Evolutionary conservation across 2,113 vertebrate species (phyloP).

Genomic region (Sialia sialis): DNA sequence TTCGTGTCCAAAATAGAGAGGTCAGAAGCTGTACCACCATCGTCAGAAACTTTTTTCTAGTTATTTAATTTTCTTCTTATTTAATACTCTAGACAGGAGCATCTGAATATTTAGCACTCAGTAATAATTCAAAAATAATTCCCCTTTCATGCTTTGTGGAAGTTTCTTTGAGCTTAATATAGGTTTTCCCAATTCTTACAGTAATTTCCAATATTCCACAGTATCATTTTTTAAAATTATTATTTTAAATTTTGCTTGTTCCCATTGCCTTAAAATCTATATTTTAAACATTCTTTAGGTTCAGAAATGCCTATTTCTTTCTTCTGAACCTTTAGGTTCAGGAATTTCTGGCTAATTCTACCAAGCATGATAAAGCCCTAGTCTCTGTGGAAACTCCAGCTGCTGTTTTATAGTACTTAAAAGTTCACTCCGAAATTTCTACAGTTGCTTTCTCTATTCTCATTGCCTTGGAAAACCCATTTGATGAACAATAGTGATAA

Average conservation of each 20-base stretch:
- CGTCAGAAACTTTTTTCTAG: neutral
- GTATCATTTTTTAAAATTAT: neutral
- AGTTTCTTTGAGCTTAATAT: neutral
- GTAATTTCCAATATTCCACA: neutral
- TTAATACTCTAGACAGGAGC: neutral
- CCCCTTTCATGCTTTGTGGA: neutral
- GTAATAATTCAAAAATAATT: neutral
- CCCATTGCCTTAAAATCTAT: neutral
- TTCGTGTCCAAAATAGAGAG: neutral
- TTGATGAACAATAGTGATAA: neutral
- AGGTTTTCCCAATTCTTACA: neutral
- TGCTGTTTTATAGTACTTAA: neutral
- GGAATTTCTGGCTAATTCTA: neutral
- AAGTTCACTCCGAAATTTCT: neutral
- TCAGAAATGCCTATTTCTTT: neutral
- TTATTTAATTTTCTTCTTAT: neutral
- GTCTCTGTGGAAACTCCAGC: neutral
- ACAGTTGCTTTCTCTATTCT: neutral
- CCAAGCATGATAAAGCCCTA: neutral
- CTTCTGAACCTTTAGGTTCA: neutral
- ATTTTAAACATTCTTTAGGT: neutral
- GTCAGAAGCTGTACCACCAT: neutral
- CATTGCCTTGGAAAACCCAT: neutral
- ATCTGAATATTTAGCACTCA: neutral
- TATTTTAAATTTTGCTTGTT: neutral